A percentile compares a stretch with the other conserved stretches of the same genome.
These are phyloP conservation scores for Cardiocondyla obscurior DNA, from an alignment of 1,140 invertebrate genomes.

Conservation along the genomic window DNA sequence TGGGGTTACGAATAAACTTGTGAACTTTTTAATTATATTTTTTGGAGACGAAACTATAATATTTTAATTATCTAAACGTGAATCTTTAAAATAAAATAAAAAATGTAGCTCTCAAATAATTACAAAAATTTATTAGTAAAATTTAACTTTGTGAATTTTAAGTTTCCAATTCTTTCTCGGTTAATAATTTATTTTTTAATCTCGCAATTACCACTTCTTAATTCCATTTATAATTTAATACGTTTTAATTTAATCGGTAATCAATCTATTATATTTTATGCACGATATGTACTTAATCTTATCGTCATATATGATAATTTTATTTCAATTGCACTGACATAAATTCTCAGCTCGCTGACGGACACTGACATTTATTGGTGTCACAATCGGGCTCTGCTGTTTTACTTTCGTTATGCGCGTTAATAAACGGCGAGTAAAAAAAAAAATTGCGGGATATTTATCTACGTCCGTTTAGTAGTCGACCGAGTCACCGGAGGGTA, in stretches of 20 bases:
- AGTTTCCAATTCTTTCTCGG: background rate
- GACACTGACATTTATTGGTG: conserved; percentile 55
- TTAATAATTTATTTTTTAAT: background rate
- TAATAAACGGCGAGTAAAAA: conserved; percentile 65
- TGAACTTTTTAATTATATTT: background rate
- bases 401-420: conserved; percentile 18
- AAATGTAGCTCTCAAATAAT: background rate
- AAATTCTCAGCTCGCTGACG: background rate
- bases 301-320: background rate
- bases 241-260: background rate
- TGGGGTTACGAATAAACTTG: background rate
- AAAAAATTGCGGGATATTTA: conserved; percentile 67
- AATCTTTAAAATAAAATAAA: background rate
- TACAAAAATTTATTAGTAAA: too few relatives aligned
- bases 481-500: conserved; percentile 60
- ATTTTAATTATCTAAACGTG: background rate
- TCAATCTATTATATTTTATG: background rate
- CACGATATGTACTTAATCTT: background rate
- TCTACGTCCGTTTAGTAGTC: conserved; percentile 44
- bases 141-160: background rate
- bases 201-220: background rate
- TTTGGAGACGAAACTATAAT: background rate
- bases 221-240: background rate
- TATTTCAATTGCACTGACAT: background rate
- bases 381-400: conserved; percentile 21